Percentiles rank a stretch among this genome's conserved stretches.
Evolutionary conservation across 2,113 vertebrate species (phyloP).

Genomic region (Amblyornis subalaris): DNA sequence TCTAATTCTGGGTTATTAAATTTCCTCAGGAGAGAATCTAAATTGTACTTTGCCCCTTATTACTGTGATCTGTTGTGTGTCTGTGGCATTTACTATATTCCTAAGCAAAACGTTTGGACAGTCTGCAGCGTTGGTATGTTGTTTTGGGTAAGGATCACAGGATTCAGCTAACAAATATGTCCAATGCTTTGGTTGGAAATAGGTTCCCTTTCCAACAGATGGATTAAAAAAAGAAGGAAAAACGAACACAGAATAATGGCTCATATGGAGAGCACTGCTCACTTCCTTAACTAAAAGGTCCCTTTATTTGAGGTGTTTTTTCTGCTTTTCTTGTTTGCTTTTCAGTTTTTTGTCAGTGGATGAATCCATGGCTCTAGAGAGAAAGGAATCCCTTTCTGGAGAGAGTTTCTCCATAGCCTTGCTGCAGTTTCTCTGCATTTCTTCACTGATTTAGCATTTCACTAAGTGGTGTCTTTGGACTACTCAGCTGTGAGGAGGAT

Average conservation of each 20-base stretch:
- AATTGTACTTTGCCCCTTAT: neutral
- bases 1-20: neutral
- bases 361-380: neutral
- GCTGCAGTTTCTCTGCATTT: neutral
- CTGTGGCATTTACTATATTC: neutral
- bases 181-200: neutral
- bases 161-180: neutral
- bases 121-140: neutral
- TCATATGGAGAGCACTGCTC: neutral
- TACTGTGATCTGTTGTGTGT: neutral
- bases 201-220: neutral
- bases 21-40: neutral
- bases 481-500: neutral
- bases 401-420: neutral
- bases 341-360: neutral
- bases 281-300: neutral
- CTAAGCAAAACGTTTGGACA: neutral
- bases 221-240: neutral
- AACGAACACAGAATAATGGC: neutral
- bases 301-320: neutral
- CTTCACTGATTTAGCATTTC: neutral
- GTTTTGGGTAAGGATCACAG: neutral
- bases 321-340: neutral
- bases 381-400: neutral
- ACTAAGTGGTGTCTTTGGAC: neutral